phyloP scores from a whole-genome alignment of 2,797 vertebrate species.

The Triplophysa yarkandensis region DNA sequence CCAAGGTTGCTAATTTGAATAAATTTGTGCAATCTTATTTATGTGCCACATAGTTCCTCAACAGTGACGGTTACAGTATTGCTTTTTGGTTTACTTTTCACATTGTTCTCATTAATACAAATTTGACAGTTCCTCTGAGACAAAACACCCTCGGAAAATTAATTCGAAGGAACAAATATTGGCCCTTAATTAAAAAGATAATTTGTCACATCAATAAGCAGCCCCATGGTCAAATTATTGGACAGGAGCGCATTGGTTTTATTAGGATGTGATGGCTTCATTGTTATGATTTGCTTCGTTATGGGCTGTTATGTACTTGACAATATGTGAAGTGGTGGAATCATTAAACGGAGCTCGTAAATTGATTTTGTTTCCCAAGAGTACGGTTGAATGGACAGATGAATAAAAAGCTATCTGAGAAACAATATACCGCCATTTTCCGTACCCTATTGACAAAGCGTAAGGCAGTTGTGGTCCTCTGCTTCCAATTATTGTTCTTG shows the following conservation, averaged over 20 bases:
- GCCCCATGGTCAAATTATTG: conserved; percentile 18
- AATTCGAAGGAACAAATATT: neutral
- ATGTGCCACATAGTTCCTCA: no score
- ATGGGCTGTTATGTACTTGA: conserved; percentile 29
- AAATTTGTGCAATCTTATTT: no score
- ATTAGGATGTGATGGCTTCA: conserved; percentile 15
- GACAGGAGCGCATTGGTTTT: conserved; percentile 10
- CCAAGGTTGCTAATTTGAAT: no score
- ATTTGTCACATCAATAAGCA: neutral
- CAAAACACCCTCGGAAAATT: neutral
- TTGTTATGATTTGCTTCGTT: conserved; percentile 20
- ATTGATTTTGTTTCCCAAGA: conserved; percentile 23
- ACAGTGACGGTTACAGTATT: no score
- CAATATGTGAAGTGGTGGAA: conserved; percentile 21
- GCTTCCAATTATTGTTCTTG: conserved; percentile 31
- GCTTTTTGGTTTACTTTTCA: no score
- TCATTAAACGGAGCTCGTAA: conserved; percentile 22
- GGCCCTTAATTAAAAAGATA: neutral
- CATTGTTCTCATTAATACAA: no score
- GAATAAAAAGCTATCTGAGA: conserved; percentile 22
- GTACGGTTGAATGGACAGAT: conserved; percentile 11
- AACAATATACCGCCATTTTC: conserved; percentile 27
- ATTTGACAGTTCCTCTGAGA: no score
- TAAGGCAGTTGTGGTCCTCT: neutral
- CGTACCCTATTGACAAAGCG: neutral